Evolutionary conservation across 23 tunicate species (phyloP), one percentile per base, ranked within the genome.

Genomic region (Oikopleura dioica): DNA sequence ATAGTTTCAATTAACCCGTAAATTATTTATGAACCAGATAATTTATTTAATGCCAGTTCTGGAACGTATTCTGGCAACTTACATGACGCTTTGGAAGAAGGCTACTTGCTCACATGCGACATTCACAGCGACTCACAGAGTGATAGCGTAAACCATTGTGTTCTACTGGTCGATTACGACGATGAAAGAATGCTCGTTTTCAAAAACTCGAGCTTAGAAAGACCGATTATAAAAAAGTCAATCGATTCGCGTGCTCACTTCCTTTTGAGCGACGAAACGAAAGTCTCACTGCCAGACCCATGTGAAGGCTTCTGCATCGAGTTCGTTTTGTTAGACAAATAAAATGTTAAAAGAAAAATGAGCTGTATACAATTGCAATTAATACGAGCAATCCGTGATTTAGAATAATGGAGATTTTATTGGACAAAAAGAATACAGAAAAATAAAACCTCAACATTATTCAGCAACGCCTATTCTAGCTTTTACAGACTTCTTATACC

Each of bases 401-500:
- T n/a, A n/a, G n/a, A n/a, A n/a, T n/a, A n/a, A n/a, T n/a, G n/a
- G n/a, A n/a, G n/a, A n/a, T n/a, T n/a, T n/a, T n/a, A n/a, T n/a
- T n/a, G n/a, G n/a, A n/a, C n/a, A n/a, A n/a, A n/a, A n/a, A n/a
- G n/a, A n/a, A n/a, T n/a, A n/a, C n/a, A n/a, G n/a, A n/a, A n/a
- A n/a, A n/a, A n/a, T n/a, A n/a, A n/a, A n/a, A n/a, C n/a, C n/a
- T n/a, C n/a, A n/a, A n/a, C n/a, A n/a, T n/a, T 44, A 44, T 44
- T 44, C 55, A 44, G 16, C 55, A 9, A 44, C 21, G 9, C 55
- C 55, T 21, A 44, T 44, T 9, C 55, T 9, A 9, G 55, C 55
- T 77, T 78, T 77, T 38, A 24, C 35, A 80, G 35, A 51, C 77
- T 84, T 36, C 1, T 78, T 55, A 69, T 50, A 84, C 50, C 67